phyloP scores from a whole-genome alignment of 2,797 vertebrate genomes.

The Tiaroga cobitis region DNA sequence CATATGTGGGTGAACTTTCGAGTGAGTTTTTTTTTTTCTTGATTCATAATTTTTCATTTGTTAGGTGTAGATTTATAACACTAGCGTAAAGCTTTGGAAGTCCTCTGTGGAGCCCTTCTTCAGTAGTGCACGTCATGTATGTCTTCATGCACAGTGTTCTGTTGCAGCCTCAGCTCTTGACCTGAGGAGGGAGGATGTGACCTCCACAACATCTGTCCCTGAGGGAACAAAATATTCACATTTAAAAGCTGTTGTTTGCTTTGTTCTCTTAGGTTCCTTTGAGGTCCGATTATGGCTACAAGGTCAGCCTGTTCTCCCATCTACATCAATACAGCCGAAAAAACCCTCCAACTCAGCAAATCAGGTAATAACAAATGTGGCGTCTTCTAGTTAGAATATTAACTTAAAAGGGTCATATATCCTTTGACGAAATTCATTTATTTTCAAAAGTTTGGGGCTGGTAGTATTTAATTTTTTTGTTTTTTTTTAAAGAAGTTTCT shows the following conservation, averaged over 20 bases:
- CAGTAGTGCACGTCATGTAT: background rate
- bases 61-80: background rate
- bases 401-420: background rate
- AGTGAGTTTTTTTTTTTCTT: background rate
- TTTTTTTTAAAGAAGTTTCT: background rate
- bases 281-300: constrained; percentile 91
- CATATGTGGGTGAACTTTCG: constrained; percentile 2
- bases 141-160: constrained; percentile 11
- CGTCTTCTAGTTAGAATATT: background rate
- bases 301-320: constrained; percentile 96
- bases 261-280: constrained; percentile 85
- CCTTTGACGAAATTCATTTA: background rate
- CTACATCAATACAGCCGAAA: constrained; percentile 96
- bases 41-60: background rate
- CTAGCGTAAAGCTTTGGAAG: background rate
- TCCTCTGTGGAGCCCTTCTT: background rate
- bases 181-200: constrained; percentile 22
- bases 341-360: constrained; percentile 90
- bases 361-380: constrained; percentile 80
- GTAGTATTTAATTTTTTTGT: background rate
- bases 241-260: background rate
- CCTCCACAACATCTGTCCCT: background rate
- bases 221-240: background rate
- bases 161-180: constrained; percentile 44
- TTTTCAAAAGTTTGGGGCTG: background rate